phyloP scores from a whole-genome alignment of 1,140 invertebrate species.

The Zelostemma sp. region DNA sequence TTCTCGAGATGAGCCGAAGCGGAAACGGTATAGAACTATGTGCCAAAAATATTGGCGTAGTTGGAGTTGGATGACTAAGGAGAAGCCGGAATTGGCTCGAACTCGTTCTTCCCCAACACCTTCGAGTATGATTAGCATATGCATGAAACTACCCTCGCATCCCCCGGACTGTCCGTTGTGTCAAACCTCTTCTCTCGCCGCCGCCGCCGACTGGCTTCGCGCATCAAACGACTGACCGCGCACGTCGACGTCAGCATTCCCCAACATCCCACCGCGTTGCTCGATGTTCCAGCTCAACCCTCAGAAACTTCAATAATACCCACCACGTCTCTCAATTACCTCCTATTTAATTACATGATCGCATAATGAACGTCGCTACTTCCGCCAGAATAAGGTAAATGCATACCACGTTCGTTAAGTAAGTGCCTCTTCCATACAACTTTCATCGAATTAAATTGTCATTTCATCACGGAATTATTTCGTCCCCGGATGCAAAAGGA shows the following conservation, averaged over 20 bases:
- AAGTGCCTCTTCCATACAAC: no score
- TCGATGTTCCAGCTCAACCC: constrained; percentile 35
- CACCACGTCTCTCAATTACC: constrained; percentile 60
- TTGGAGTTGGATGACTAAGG: background rate
- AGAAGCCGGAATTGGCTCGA: constrained; percentile 44
- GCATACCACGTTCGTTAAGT: no score
- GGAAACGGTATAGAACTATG: no score
- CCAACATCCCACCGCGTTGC: constrained; percentile 48
- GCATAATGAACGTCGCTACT: constrained; percentile 59
- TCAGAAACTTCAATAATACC: constrained; percentile 64
- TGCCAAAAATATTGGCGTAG: no score
- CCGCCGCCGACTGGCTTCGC: constrained; percentile 33
- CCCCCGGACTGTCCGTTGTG: constrained; percentile 30
- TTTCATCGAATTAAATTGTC: no score
- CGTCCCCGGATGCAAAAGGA: no score
- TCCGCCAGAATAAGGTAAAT: background rate
- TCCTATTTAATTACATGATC: constrained; percentile 62
- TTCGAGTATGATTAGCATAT: constrained; percentile 65
- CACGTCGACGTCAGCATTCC: constrained; percentile 59
- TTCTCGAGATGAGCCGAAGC: no score
- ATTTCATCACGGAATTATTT: no score
- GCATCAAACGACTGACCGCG: constrained; percentile 57
- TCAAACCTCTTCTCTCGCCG: constrained; percentile 18
- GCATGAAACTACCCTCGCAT: constrained; percentile 56
- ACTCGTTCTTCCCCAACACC: constrained; percentile 49